Evolutionary conservation across 1,140 invertebrate species (phyloP).

Genomic region (Zaprionus africanus): DNA sequence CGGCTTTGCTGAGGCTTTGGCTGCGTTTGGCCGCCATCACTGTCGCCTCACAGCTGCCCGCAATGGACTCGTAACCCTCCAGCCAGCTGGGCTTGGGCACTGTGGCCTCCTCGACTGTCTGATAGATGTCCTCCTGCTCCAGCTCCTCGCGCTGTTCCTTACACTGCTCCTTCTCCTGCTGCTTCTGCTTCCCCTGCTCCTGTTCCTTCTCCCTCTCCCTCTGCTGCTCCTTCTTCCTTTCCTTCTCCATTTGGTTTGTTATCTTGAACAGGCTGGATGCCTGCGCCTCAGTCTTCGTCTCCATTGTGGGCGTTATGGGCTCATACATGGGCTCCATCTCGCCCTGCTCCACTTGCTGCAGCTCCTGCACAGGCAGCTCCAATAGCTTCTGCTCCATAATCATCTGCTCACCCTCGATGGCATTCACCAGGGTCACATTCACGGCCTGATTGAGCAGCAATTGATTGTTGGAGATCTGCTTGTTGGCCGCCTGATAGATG

Average conservation of each 20-base stretch:
- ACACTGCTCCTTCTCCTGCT: constrained; percentile 21
- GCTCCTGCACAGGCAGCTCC: background rate
- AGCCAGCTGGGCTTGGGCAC: constrained; percentile 40
- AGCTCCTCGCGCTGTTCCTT: constrained; percentile 24
- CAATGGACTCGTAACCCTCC: constrained; percentile 80
- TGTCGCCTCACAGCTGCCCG: constrained; percentile 58
- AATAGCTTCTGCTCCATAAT: constrained; percentile 75
- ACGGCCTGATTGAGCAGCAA: constrained; percentile 73
- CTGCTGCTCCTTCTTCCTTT: background rate
- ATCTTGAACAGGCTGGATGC: constrained; percentile 63
- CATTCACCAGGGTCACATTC: constrained; percentile 73
- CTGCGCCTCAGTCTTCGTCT: constrained; percentile 66
- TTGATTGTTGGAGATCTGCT: constrained; percentile 71
- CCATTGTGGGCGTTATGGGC: constrained; percentile 59
- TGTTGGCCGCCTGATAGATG: constrained; percentile 69
- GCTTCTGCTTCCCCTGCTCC: background rate
- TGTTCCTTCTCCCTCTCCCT: constrained; percentile 50
- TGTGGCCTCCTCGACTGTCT: constrained; percentile 66
- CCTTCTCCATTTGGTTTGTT: constrained; percentile 29
- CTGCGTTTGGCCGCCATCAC: background rate
- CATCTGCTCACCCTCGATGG: constrained; percentile 72
- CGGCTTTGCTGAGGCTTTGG: background rate
- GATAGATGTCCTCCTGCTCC: constrained; percentile 70
- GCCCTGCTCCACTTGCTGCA: background rate
- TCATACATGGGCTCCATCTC: constrained; percentile 70